Evolutionary conservation across 2,113 vertebrate genomes (phyloP), one percentile per base, ranked within the genome.

Genomic region (Cisticola juncidis): DNA sequence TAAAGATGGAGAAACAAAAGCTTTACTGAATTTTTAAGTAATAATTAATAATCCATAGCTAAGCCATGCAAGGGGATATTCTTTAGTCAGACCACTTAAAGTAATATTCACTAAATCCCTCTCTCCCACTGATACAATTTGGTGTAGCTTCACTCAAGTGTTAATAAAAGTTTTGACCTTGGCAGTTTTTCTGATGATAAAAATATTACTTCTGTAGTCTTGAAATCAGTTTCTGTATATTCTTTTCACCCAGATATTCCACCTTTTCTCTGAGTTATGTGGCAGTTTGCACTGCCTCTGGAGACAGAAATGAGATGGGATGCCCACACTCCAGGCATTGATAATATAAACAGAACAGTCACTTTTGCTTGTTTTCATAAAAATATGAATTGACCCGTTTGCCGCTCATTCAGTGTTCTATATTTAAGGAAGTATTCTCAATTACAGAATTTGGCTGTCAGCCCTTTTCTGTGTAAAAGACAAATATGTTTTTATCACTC

Each of bases 401-500:
- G 73, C 81, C 68, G 40, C 54, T 85, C 48, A 8, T 74, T 56
- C 81, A 22, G 56, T 28, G 36, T 50, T 90, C 60, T 16, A 3
- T 68, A 84, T 81, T 92, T 72, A 81, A 90, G 89, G 62, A 83
- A 92, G 40, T 68, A 69, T 72, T 96, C 94, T 92, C 89, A 94
- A 5, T 91, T 96, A 57, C 68, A 90, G 68, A 81, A 78, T 80
- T 93, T 96, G 94, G 86, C 91, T 83, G 81, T 35, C 65, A 69
- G 58, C 84, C 92, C 36, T 90, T 83, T 87, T 74, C 57, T 86
- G 60, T 15, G 33, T 66, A 78, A 85, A 91, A 91, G 92, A 70
- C 51, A 92, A 96, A 88, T 83, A 94, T 2, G 47, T 87, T 95
- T 97, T 94, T 91, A 85, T 93, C 95, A 88, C 81, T 84, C 74